These are phyloP conservation scores for Odontamblyopus lacepedii DNA, from an alignment of 2,797 vertebrate species.

Conservation along the genomic window DNA sequence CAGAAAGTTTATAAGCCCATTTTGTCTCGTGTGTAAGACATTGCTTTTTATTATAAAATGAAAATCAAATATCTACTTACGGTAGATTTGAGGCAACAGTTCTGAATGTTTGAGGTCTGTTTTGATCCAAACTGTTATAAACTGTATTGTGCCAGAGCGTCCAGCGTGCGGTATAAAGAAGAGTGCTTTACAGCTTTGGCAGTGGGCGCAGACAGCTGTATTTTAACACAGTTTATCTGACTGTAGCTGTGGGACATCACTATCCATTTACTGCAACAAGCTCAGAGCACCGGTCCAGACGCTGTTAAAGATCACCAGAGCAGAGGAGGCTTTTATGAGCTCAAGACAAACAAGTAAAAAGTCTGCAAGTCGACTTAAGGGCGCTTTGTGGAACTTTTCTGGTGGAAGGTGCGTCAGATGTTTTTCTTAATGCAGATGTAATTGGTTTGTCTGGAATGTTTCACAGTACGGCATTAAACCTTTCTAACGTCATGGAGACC, in stretches of 20 bases:
- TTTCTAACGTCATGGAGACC: no score
- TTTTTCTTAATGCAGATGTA: no score
- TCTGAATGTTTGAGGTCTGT: background rate
- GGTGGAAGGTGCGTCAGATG: no score
- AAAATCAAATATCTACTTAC: no score
- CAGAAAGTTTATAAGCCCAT: no score
- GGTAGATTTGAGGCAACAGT: background rate
- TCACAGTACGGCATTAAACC: no score
- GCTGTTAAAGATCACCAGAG: background rate
- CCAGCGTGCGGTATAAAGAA: background rate
- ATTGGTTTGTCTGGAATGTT: no score
- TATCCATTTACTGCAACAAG: constrained; percentile 14
- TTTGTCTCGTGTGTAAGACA: no score
- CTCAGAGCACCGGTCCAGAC: constrained; percentile 3
- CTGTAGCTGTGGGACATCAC: constrained; percentile 4
- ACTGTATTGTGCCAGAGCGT: background rate
- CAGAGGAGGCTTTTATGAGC: background rate
- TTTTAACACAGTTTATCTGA: constrained; percentile 1
- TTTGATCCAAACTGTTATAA: background rate
- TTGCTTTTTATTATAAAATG: no score
- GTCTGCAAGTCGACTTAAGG: background rate
- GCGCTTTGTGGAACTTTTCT: no score
- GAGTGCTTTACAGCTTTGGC: background rate
- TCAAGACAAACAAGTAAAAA: background rate
- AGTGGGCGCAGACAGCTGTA: background rate